These are phyloP conservation scores for Danio tinwini DNA, from an alignment of 2,797 vertebrate genomes.

Conservation along the genomic window DNA sequence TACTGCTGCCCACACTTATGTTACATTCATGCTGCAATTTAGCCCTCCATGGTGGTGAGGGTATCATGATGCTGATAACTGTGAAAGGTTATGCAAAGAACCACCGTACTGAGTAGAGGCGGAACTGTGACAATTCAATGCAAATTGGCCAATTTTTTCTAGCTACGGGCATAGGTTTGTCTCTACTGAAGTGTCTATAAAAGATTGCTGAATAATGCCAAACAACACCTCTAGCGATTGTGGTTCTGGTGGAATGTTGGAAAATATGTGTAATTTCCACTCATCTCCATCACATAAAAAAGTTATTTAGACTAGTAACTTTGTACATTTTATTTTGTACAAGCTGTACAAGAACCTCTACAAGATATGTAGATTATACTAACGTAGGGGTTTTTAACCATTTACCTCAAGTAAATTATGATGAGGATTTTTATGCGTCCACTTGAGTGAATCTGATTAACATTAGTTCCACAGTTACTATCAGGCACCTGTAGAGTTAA, in stretches of 20 bases:
- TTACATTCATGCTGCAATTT: conserved; percentile 5
- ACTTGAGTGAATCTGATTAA: too few relatives aligned
- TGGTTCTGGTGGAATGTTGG: neutral
- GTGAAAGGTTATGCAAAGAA: conserved; percentile 53
- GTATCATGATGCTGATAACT: conserved; percentile 35
- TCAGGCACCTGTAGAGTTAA: too few relatives aligned
- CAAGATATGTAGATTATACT: neutral
- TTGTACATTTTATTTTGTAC: too few relatives aligned
- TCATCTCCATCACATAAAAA: neutral
- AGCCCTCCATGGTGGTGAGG: conserved; percentile 7
- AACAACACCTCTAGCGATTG: neutral
- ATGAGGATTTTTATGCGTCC: too few relatives aligned
- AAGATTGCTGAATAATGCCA: neutral
- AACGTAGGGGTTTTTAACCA: too few relatives aligned
- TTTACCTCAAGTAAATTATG: too few relatives aligned
- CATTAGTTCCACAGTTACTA: too few relatives aligned
- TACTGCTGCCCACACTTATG: conserved; percentile 16
- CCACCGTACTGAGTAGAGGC: conserved; percentile 5
- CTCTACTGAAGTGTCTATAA: neutral
- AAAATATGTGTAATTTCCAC: conserved; percentile 22
- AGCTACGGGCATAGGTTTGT: neutral
- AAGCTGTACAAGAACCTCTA: neutral
- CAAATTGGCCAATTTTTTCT: conserved; percentile 8
- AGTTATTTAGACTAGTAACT: too few relatives aligned
- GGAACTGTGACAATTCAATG: conserved; percentile 32